Evolutionary conservation across 1,140 invertebrate genomes (phyloP), one percentile per base, ranked within the genome.

Genomic region (Drosophila pallidifrons): DNA sequence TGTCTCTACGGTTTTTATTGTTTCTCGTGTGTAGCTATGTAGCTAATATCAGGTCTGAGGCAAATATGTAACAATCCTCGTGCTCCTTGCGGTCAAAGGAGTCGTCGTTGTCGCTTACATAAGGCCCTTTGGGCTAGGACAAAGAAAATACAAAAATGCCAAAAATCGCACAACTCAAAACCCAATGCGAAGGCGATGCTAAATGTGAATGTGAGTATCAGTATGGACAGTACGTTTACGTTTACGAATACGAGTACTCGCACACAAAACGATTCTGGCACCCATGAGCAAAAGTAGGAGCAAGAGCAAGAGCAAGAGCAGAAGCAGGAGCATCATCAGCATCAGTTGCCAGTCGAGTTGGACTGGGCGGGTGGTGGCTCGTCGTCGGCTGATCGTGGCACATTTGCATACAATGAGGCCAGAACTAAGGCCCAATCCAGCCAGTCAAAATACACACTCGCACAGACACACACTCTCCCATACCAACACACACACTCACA

Each of bases 331-430:
- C 73, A 70, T 64, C 64, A 60, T 11, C 35, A 20, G 25, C 58
- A 54, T 41, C 54, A 61, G 55, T 32, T 30, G 20, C 54, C 69
- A 82, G 55, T 64, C 25, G 57, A 82, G 55, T 69, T 61, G 60
- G 77, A 64, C 81, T 89, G 83, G 83, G 81, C 81, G 85, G 85
- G 85, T 90, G 85, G 81, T 78, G 72, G 66, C 72, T 79, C 65
- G 66, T 72, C 65, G 76, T 64, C 35, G 35, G 35, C 35, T 79
- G 85, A 90, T 89, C 85, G 85, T 89, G 90, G 88, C 79, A 82
- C 83, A 92, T 92, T 92, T 92, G 91, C 91, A 92, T 92, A 92
- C 91, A 92, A 92, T 92, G 86, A 91, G 89, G 81, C 90, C 85
- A 85, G 75, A 77, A 80, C 77, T 71, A 57, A 57, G 71, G 58